Evolutionary conservation across 2,797 vertebrate genomes (phyloP), one percentile per base, ranked within the genome.

Genomic region (Forpus xanthops): DNA sequence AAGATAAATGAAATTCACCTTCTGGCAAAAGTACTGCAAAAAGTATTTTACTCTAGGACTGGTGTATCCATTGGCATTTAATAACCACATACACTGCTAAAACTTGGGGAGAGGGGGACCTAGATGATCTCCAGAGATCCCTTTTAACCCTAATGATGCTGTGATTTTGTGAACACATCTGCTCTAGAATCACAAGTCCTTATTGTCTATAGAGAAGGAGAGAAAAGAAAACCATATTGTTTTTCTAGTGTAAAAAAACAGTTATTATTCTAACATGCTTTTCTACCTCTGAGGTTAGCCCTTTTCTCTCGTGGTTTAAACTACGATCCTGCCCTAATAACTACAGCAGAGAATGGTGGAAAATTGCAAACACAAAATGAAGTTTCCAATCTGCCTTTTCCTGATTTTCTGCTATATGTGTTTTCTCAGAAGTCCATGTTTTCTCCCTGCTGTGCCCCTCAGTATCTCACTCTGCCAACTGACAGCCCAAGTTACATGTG

Each of bases 161-260:
- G 9, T 56, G 55, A 56, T 33, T 56, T 33, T 58, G n/a, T 35
- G 64, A 83, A 71, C 49, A 52, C 1, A 5, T 8, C n/a, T 84
- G 33, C 19, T 65, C 30, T 64, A 81, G 62, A 72, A 25, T 53
- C 75, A 70, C 44, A 91, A 72, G 53, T 35, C 15, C 60, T 78
- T 56, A n/a, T 25, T 0, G 0, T 44, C 31, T 55, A 18, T 3
- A 3, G 5, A 70, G 27, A 79, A 73, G 10, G 30, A 71, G 27
- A 68, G 16, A 62, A 58, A 90, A 71, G 27, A 33, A 70, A 88
- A 72, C 24, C 16, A 16, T 5, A 5, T 24, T 15, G 4, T 44
- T 27, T 67, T 58, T 25, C 55, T 25, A 58, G 23, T 58, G 55
- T 58, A 58, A 44, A 84, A 77, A 50, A 15, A 31, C 19, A 33